Base-by-base conservation (phyloP, 2,888 invertebrate genomes). In the Lepetodrilus schrolli region DNA sequence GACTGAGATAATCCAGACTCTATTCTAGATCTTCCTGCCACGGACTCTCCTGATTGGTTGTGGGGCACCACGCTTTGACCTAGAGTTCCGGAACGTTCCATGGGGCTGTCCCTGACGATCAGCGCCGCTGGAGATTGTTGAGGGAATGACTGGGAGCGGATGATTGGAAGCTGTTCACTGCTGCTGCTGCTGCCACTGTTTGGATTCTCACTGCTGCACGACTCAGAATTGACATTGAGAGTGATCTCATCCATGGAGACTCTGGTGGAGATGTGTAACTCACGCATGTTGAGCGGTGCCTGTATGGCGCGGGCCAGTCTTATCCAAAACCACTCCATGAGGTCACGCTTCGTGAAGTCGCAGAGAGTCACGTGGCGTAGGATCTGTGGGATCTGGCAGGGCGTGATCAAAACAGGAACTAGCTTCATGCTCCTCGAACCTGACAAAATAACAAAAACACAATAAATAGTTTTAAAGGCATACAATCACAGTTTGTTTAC, bases 261-360 rank as follows among this genome's bases (percentile, higher is more conserved):
- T 17, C 23, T 43, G 20, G 21, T 23, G 7, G 21, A n/a, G 4
- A 38, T 47, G 49, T 38, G 34, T 58, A 68, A 73, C 72, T 81
- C 81, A 5, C 49, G 65, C 3, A 73, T 58, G 10, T 93, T 93
- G 80, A 93, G 86, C 26, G 93, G 93, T 47, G 96, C 96, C 0
- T 96, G 96, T 75, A 97, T 91, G 30, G 96, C 93, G 78, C 96
- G 96, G 21, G 95, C 95, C 78, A 96, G 95, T 94, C 73, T 95
- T 91, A 73, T 94, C 95, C 85, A 96, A 92, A 23, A 96, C 93
- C 66, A 88, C 30, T 85, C 84, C 4, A 78, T 51, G 8, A 87
- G 74, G 50, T 84, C 84, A 23, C 76, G 74, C 70, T 82, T 84
- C 8, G 87, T 87, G 80, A 81, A 87, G 78, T 88, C 85, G 75